These are phyloP conservation scores for Eilema caniola DNA, from an alignment of 2,888 invertebrate species.

Conservation along the genomic window DNA sequence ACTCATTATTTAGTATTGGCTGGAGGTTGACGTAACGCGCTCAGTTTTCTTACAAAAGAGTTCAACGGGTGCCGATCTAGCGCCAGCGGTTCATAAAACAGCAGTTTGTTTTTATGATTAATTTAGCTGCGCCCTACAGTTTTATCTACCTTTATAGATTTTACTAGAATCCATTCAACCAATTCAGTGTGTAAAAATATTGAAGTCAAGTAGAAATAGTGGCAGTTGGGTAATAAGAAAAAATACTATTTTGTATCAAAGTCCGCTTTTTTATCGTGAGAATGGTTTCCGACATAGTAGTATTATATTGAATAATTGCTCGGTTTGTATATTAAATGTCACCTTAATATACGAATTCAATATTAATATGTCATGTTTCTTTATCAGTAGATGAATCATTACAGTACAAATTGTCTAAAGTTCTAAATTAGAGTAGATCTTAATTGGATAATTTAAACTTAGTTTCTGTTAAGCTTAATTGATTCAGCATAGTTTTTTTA, in stretches of 20 bases:
- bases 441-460: constrained; percentile 8
- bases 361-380: background rate
- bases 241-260: no score
- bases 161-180: background rate
- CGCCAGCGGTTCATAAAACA: constrained; percentile 5
- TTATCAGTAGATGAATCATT: background rate
- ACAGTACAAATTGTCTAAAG: background rate
- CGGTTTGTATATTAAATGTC: no score
- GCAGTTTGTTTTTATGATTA: background rate
- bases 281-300: no score
- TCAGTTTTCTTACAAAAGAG: constrained; percentile 64
- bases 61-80: constrained; percentile 60
- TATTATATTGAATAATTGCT: no score
- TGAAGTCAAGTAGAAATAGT: no score
- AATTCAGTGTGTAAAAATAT: no score
- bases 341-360: no score
- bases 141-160: background rate
- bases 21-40: constrained; percentile 32
- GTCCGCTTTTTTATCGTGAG: no score
- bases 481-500: background rate
- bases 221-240: no score
- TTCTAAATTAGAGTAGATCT: background rate
- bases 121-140: background rate
- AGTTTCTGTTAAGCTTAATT: background rate
- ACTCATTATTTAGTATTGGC: constrained; percentile 57